These are phyloP conservation scores for Myotis lucifugus DNA, from an alignment of 2,113 vertebrate genomes.

Conservation along the genomic window DNA sequence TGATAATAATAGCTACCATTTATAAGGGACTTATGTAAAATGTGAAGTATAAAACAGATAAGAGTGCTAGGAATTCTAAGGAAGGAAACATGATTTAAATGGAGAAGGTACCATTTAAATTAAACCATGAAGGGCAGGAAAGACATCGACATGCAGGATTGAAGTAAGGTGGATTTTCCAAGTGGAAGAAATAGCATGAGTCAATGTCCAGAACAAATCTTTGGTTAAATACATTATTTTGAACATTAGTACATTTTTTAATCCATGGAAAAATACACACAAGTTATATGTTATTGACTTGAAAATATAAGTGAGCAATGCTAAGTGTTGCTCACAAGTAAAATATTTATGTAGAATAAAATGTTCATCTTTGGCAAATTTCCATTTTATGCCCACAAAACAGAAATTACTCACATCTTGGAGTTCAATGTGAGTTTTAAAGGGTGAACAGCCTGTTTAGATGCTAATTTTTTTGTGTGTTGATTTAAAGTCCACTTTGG, in stretches of 20 bases:
- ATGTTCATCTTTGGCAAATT: slow-evolving; percentile 16
- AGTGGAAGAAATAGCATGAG: not conserved
- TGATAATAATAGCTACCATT: not conserved
- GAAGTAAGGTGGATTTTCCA: not conserved
- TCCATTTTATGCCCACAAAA: not conserved
- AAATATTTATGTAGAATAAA: slow-evolving; percentile 38
- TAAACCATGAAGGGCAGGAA: not conserved
- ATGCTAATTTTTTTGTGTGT: not conserved
- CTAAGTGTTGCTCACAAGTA: not conserved
- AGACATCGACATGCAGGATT: not conserved
- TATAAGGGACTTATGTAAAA: not conserved
- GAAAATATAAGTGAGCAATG: slow-evolving; percentile 17
- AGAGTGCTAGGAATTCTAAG: not conserved
- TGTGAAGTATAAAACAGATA: not conserved
- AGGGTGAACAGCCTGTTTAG: not conserved
- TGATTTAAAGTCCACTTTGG: not conserved
- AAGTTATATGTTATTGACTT: not conserved
- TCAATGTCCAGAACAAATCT: not conserved
- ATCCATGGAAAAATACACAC: not conserved
- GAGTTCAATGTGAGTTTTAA: slow-evolving; percentile 15
- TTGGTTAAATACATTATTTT: slow-evolving; percentile 21
- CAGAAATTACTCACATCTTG: not conserved
- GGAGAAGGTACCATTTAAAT: not conserved
- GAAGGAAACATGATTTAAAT: not conserved
- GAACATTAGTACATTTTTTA: slow-evolving; percentile 36